Evolutionary conservation across 2,888 invertebrate genomes (phyloP), one percentile per base, ranked within the genome.

Genomic region (Dicyrtoma fusca): DNA sequence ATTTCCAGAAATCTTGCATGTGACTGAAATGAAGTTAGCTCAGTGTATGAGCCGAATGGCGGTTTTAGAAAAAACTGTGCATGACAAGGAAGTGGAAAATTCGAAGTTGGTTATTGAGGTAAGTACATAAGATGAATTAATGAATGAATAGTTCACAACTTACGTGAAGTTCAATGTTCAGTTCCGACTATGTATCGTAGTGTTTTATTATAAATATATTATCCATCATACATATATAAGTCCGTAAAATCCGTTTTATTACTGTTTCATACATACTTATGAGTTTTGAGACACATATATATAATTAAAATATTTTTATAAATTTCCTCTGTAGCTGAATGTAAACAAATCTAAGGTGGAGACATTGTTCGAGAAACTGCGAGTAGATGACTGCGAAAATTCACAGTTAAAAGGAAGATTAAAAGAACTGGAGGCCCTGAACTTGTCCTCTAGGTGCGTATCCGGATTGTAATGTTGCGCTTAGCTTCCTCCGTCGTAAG

Each of bases 1-100:
- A 1, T 74, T 77, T 21, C 78, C 78, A 4, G 80, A 79, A 49
- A 68, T 77, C n/a, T 61, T 80, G 10, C 73, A 78, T 42, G 25
- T 77, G n/a, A 74, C 75, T 13, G 79, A 79, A 34, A 74, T 71
- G 55, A 71, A 71, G 21, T 47, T 64, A 21, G 71, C 71, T 14
- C 71, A 71, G 44, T 71, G 71, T n/a, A 53, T 71, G 55, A 71
- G 71, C 26, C 23, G 63, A 63, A 62, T 53, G n/a, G 71, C 71
- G 10, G 45, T 71, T 17, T 26, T 71, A 25, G 71, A 71, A 26
- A 71, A 71, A 42, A 44, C 42, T 21, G 57, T 42, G 1, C 64
- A 63, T n/a, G 63, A 64, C 44, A 71, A 71, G 25, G 74, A 74
- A 13, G 63, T 26, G 55, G 61, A 70, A 42, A 63, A 51, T 23